phyloP scores from a whole-genome alignment of 1,140 invertebrate species.

The Cephus cinctus region DNA sequence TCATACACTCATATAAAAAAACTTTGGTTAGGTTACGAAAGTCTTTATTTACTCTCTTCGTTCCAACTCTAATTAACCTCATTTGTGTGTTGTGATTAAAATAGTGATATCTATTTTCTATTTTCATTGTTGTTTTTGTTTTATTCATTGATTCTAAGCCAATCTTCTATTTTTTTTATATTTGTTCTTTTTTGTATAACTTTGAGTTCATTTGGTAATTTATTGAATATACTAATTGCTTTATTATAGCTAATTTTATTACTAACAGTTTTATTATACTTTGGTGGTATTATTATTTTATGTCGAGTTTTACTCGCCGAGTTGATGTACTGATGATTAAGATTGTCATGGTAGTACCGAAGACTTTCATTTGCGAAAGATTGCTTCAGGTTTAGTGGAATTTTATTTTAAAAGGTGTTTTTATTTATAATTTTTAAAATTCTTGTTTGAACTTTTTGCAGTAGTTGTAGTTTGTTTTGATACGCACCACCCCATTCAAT shows the following conservation, averaged over 20 bases:
- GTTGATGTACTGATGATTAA: background rate
- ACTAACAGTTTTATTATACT: background rate
- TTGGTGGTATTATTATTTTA: background rate
- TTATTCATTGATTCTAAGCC: no score
- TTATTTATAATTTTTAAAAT: background rate
- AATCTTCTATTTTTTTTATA: no score
- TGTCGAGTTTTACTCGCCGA: background rate
- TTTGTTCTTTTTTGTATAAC: no score
- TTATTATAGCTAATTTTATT: background rate
- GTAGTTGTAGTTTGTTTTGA: background rate
- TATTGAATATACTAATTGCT: background rate
- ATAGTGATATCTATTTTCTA: no score
- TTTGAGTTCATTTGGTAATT: background rate
- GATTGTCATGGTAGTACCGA: background rate
- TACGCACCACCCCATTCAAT: conserved; percentile 3
- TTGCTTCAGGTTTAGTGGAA: background rate
- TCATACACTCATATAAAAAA: no score
- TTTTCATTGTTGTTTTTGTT: no score
- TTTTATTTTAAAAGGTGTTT: background rate
- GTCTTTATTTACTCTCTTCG: no score
- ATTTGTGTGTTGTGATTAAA: no score
- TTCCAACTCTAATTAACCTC: no score
- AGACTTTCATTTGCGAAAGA: background rate
- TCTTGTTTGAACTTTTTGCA: background rate
- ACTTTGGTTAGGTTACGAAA: no score